Conservation (phyloP, 2,797 vertebrate species). For the Lacerta viridis region DNA sequence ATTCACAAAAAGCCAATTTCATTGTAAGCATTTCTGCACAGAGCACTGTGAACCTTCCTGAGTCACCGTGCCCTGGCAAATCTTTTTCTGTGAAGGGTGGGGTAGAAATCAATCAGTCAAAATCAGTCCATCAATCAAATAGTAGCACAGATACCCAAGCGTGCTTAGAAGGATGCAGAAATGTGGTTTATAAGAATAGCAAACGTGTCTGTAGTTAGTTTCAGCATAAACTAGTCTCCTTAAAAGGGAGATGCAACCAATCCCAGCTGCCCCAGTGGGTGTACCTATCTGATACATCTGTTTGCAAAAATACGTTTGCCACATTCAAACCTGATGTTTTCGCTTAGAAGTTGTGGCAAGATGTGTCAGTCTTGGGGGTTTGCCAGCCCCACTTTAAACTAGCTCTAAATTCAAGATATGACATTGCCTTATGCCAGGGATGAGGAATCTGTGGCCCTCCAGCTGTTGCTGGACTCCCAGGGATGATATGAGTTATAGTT, state of each 20-base stretch:
- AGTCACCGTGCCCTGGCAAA: too few species aligned
- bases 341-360: too few species aligned
- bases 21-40: not conserved
- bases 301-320: not conserved
- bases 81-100: too few species aligned
- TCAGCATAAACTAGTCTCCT: not conserved
- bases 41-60: not conserved
- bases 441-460: too few species aligned
- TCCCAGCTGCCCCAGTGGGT: not conserved
- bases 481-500: too few species aligned
- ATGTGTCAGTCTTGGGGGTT: too few species aligned
- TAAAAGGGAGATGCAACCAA: not conserved
- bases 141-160: not conserved
- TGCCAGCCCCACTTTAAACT: too few species aligned
- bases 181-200: not conserved
- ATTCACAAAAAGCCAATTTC: not conserved
- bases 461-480: too few species aligned
- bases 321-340: not conserved
- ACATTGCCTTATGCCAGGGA: too few species aligned
- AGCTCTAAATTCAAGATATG: too few species aligned
- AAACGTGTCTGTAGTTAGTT: not conserved
- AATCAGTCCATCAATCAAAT: too few species aligned
- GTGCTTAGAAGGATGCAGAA: not conserved
- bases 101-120: not conserved
- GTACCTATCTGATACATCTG: not conserved